Evolutionary conservation across 2,797 vertebrate species (phyloP), one percentile per base, ranked within the genome.

Genomic region (Sus cebifrons): DNA sequence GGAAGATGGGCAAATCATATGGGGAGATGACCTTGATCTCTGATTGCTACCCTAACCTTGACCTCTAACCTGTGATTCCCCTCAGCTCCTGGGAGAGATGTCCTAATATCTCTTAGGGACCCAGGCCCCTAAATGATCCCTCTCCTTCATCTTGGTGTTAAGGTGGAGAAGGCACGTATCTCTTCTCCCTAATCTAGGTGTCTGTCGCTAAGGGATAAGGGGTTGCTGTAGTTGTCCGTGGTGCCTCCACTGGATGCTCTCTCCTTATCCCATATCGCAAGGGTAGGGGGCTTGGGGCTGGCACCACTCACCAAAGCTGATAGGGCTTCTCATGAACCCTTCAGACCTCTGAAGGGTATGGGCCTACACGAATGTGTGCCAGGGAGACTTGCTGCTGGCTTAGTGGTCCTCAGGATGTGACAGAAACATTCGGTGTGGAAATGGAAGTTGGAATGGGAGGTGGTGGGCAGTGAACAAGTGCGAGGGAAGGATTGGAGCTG

Each of bases 31-130:
- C 89, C 82, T 97, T 97, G 97, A 97, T 97, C 88, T 98, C 97
- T 97, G 95, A 96, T 97, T 97, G 96, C 89, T 96, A 97, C 96
- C 97, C 93, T 97, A 98, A 98, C 87, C 79, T 97, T 97, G 97
- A 98, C 94, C 96, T 98, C 91, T 98, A 97, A 97, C 97, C 91
- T 96, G 92, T 97, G 93, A 97, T 93, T 94, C 65, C 88, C 73
- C 92, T 78, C 75, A 93, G 95, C 82, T 97, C 95, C 89, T 97
- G 84, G 83, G 93, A 95, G 88, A 95, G 91, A 85, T 88, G 75
- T 67, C 79, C 86, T 96, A 94, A 90, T 95, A 86, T 89, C 79
- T 95, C 86, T 86, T 97, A 97, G 89, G 92, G 96, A 94, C 86
- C 94, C 96, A 96, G 91, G 68, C 90, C 92, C 88, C 68, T 92